Evolutionary conservation across 2,797 vertebrate species (phyloP).

Genomic region (Catostomus latipinnis): DNA sequence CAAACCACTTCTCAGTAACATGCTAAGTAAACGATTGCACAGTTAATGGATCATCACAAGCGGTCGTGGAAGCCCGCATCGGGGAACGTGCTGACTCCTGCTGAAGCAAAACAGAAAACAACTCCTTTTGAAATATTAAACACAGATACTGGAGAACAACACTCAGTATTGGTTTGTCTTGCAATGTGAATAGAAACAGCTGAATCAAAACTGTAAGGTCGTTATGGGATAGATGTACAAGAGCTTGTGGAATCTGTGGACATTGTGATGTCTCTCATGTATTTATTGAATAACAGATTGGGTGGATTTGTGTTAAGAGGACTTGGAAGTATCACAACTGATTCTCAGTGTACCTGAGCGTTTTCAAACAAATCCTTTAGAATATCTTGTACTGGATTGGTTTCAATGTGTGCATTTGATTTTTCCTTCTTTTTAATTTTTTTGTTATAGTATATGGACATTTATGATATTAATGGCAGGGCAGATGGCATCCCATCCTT

Average conservation of each 20-base stretch:
- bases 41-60: conserved; percentile 3
- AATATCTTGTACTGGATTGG: neutral
- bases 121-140: conserved; percentile 16
- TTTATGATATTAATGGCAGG: no score
- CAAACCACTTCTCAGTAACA: neutral
- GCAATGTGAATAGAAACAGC: conserved; percentile 6
- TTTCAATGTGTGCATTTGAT: no score
- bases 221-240: neutral
- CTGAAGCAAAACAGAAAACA: neutral
- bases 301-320: conserved; percentile 1
- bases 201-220: neutral
- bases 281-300: conserved; percentile 19
- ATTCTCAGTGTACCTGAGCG: conserved; percentile 3
- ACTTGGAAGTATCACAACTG: conserved; percentile 7
- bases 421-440: no score
- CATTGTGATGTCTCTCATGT: conserved; percentile 11
- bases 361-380: conserved; percentile 37
- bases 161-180: conserved; percentile 3
- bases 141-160: neutral
- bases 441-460: neutral
- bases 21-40: neutral
- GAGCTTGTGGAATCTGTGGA: neutral
- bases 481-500: neutral
- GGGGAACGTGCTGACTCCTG: conserved; percentile 21
- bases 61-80: neutral